Base-by-base conservation (phyloP, 2,113 vertebrate species). In the Malurus alboscapulatus region DNA sequence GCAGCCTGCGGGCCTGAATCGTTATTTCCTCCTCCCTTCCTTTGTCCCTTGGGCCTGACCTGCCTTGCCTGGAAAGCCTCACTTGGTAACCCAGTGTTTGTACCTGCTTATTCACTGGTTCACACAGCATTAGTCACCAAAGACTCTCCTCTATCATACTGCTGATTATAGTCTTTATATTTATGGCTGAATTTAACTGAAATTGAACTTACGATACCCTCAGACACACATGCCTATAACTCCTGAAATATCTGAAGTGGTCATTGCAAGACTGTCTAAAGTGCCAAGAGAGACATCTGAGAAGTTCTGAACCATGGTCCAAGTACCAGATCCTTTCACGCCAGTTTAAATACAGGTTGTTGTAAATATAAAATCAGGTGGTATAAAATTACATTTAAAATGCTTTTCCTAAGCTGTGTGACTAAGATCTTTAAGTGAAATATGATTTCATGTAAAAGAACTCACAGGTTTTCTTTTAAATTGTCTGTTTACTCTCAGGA, bases 71-170 rank as follows among this genome's bases (percentile, higher is more conserved):
- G 4, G 80, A 66, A 88, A 77, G 42, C 48, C 40, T 68, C 18
- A 7, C 20, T 29, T 0, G 0, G 42, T 48, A 57, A 12, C 14
- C 2, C 0, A 0, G 5, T 30, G 8, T 61, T 76, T 9, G 6
- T 53, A 45, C 27, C 34, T 74, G 47, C 55, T 75, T 36, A 11
- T 42, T 63, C 21, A 24, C n/a, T 53, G 26, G 8, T 67, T 71
- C 25, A 36, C 48, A 17, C 62, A 75, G 40, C 3, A 1, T 50
- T 30, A 62, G 50, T 24, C 58, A 42, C 61, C 13, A 27, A 38
- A 78, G 61, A n/a, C 34, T 61, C 27, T 82, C 54, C 13, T 61
- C 55, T 36, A 9, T n/a, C 1, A 0, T 78, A 51, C 27, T 75
- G 68, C 11, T 84, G 47, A 3, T 87, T 50, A 4, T 62, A 10